Conservation (phyloP, 2,888 invertebrate genomes). For the Muscina levida region DNA sequence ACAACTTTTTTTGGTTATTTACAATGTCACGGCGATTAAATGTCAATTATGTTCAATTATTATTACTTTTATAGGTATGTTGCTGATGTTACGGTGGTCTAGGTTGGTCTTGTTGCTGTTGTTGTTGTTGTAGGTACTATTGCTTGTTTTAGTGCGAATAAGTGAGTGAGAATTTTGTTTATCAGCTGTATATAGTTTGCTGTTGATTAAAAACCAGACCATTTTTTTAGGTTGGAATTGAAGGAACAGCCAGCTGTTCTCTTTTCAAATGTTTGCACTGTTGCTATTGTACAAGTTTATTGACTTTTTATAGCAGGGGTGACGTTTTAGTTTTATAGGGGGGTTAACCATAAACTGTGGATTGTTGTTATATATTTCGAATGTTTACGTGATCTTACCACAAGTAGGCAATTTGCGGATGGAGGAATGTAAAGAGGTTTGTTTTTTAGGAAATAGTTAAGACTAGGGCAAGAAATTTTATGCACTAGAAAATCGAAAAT, state of each 20-base stretch:
- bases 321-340: constrained; percentile 2
- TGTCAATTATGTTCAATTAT: constrained; percentile 47
- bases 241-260: neutral
- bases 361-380: too few relatives aligned
- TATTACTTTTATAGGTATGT: constrained; percentile 17
- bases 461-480: too few relatives aligned
- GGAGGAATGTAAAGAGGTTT: too few relatives aligned
- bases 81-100: too few relatives aligned
- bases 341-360: too few relatives aligned
- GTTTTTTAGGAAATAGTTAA: too few relatives aligned
- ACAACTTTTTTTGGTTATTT: constrained; percentile 28
- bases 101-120: too few relatives aligned
- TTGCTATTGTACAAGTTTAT: constrained; percentile 9
- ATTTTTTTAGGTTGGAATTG: neutral
- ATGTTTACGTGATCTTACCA: too few relatives aligned
- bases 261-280: neutral
- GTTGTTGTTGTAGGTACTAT: constrained; percentile 25
- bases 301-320: neutral
- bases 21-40: constrained; percentile 45
- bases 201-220: constrained; percentile 12
- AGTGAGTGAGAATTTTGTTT: constrained; percentile 2
- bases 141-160: too few relatives aligned
- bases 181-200: constrained; percentile 3
- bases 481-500: too few relatives aligned
- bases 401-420: too few relatives aligned